Evolutionary conservation across 1,140 invertebrate genomes (phyloP), one percentile per base, ranked within the genome.

Genomic region (Vollenhovia emeryi): DNA sequence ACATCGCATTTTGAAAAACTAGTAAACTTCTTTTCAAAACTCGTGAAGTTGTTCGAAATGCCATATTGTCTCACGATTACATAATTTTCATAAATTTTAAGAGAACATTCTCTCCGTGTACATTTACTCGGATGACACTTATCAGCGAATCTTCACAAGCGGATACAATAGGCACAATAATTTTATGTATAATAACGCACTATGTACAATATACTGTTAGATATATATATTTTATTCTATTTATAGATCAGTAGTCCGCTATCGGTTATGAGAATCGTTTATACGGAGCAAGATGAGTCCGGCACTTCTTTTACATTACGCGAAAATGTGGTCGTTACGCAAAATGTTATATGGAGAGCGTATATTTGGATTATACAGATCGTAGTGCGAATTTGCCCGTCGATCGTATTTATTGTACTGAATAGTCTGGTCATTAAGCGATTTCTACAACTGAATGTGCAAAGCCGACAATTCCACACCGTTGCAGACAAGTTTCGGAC

Each of bases 301-400:
- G 43, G 33, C 8, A 55, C 18, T 27, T 57, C 43, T 24, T 88
- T 88, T 36, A 59, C 43, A 4, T 55, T 88, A 27, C 87, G 74
- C 8, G 87, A 88, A 52, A 88, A 88, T 13, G 24, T 7, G 15
- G 50, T 18, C 5, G 6, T 88, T 27, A 88, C 86, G 1, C 33
- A 30, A 40, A 66, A 6, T 5, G 8, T 6, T 5, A 45, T 88
- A 15, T 88, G 87, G 87, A 85, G 50, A 24, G 27, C 40, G 6
- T 88, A 88, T 57, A 88, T 88, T 57, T 88, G 87, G 87, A 74
- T 30, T 30, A 88, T 88, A 86, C 74, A 88, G 15, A 60, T 88
- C 2, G 0, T 30, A 43, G 11, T 80, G n/a, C 87, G 82, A 9
- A 62, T 88, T 15, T 88, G 59, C 0, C 87, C 87, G 13, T 74